phyloP scores from a whole-genome alignment of 1,140 invertebrate species.

The Tribolium madens region DNA sequence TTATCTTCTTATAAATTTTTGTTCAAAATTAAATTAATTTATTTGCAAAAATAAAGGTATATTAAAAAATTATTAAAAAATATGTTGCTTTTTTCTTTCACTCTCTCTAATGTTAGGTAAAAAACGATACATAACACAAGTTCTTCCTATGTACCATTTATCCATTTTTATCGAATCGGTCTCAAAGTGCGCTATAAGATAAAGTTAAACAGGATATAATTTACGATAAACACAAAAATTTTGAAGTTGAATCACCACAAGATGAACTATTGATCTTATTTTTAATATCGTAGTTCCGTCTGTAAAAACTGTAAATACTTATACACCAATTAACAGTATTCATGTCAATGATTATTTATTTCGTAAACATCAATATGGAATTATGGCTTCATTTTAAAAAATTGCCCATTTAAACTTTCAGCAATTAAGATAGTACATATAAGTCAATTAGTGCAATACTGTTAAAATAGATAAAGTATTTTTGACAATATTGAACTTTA shows the following conservation, averaged over 20 bases:
- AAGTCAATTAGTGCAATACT: background rate
- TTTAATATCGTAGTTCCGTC: constrained; percentile 12
- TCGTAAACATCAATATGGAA: background rate
- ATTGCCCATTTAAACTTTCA: background rate
- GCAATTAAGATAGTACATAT: background rate
- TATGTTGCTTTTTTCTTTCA: no score
- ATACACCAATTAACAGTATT: background rate
- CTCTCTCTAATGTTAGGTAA: no score
- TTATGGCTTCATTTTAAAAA: background rate
- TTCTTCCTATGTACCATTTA: background rate
- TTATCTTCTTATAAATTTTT: no score
- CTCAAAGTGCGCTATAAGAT: constrained; percentile 22
- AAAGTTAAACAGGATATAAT: constrained; percentile 20
- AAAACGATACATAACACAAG: no score
- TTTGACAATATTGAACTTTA: background rate
- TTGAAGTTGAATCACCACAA: constrained; percentile 15
- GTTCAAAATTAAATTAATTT: no score
- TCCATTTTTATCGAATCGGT: background rate
- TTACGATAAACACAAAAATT: constrained; percentile 12
- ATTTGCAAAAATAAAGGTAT: no score
- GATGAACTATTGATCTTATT: constrained; percentile 29
- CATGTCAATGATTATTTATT: background rate
- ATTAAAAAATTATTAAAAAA: no score
- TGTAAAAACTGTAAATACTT: constrained; percentile 15
- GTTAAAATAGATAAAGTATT: background rate